Evolutionary conservation across 2,797 vertebrate genomes (phyloP).

Genomic region (Cyclura pinguis): DNA sequence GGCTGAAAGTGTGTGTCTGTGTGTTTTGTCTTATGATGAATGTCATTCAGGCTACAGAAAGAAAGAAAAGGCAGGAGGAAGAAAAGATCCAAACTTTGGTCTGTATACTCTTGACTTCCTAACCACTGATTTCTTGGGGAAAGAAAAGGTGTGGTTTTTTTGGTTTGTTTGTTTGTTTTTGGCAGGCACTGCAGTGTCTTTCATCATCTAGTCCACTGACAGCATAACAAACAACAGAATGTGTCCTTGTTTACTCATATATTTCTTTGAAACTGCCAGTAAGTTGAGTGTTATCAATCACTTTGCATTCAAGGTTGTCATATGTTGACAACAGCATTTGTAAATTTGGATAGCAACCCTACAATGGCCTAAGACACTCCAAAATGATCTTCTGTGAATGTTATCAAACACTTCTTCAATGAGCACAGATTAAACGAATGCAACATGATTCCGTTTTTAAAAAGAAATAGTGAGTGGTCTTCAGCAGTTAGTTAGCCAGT

Average conservation of each 20-base stretch:
- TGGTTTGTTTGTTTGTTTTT: neutral
- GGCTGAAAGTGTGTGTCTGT: too few relatives aligned
- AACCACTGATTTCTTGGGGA: neutral
- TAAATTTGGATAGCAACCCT: slow-evolving; percentile 12
- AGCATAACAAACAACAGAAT: neutral
- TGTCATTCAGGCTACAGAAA: neutral
- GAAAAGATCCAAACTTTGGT: neutral
- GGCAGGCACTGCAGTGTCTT: neutral
- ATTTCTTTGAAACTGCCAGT: slow-evolving; percentile 11
- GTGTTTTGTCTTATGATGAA: neutral
- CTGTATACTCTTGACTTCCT: neutral
- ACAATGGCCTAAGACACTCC: neutral
- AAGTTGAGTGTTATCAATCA: slow-evolving; percentile 33
- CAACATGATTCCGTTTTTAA: neutral
- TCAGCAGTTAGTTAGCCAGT: neutral
- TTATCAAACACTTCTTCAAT: neutral
- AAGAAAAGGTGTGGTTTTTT: neutral
- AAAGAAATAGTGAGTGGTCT: neutral
- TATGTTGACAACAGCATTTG: slow-evolving; percentile 18
- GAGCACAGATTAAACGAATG: neutral
- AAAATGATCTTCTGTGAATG: neutral
- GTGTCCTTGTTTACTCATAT: slow-evolving; percentile 28
- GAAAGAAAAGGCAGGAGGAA: neutral
- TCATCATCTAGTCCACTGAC: neutral
- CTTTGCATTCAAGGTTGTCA: slow-evolving; percentile 20